Base-by-base conservation (phyloP, 2,113 vertebrate genomes). In the Chaenogobius annularis region DNA sequence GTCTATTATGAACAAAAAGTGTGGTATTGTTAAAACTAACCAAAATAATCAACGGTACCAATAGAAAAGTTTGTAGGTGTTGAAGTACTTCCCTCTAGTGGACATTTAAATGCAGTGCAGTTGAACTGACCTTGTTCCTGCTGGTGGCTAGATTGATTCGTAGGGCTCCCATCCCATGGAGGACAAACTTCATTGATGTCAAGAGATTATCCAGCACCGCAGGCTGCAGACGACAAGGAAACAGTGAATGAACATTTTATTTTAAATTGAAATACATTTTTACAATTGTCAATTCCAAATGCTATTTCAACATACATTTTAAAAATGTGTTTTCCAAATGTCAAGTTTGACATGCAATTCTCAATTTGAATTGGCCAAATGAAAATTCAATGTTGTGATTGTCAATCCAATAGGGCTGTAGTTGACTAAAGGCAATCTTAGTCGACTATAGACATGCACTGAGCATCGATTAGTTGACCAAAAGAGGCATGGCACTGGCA, bases 171-270 rank as follows among this genome's bases (percentile, higher is more conserved):
- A 94, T 94, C 23, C 94, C 93, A 0, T 93, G 90, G 48, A 94
- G 92, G 58, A 94, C 94, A 78, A 94, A 93, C 86, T 94, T 94
- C 92, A 94, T 94, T 26, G 94, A 94, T 66, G 91, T 94, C 75
- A 94, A 85, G 26, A 94, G 93, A 83, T 94, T 94, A 81, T 94
- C 93, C 75, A 94, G 81, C n/a, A 94, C 93, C 0, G 94, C 92
- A 12, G 91, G 90, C 94, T 94, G 82, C n/a, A 79, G 50, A 78
- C 22, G 68, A 23, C 23, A 80, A 85, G n/a, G 17, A 47, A 55
- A 2, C 19, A 54, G 7, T 10, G 7, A 54, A n/a, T 54, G 0
- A 20, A 54, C 37, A 40, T 40, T 40, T 40, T 5, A 40, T 40
- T 40, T 6, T 40, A 6, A 40, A 40, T 40, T 6, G 5, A 40